These are phyloP conservation scores for Polyodon spathula DNA, from an alignment of 2,113 vertebrate species.

Conservation along the genomic window DNA sequence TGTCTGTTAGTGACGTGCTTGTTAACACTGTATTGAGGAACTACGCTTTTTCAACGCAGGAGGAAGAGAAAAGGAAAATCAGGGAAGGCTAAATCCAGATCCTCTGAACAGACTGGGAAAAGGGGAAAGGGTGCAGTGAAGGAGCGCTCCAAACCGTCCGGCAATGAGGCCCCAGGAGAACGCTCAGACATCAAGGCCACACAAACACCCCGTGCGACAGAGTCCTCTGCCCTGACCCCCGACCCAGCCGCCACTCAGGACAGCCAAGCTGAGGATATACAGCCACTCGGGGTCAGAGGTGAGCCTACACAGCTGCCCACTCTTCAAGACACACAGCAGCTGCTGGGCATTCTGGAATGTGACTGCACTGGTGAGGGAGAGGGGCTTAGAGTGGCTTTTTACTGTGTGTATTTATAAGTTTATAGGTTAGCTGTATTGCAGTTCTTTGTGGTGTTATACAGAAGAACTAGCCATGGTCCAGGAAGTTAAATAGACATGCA, in stretches of 20 bases:
- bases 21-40: neutral
- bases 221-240: neutral
- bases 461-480: too few species aligned
- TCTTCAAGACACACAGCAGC: too few species aligned
- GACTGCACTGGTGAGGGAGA: too few species aligned
- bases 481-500: too few species aligned
- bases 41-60: constrained; percentile 30
- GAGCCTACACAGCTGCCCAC: constrained; percentile 2
- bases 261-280: constrained; percentile 16
- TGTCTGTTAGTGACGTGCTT: too few species aligned
- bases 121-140: constrained; percentile 3
- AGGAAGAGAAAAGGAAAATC: constrained; percentile 57
- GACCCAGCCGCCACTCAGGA: constrained; percentile 24
- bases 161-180: constrained; percentile 30
- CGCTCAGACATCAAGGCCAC: neutral
- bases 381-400: too few species aligned
- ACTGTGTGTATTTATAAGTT: too few species aligned
- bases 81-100: constrained; percentile 43
- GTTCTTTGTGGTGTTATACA: too few species aligned
- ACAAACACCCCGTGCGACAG: neutral
- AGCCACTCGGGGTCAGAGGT: constrained; percentile 18
- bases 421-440: too few species aligned
- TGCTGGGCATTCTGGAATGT: too few species aligned
- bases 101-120: constrained; percentile 39
- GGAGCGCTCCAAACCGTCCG: constrained; percentile 26